Percentiles rank a stretch among this genome's conserved stretches.
Conservation (phyloP, 2,113 vertebrate genomes). For the Oreochromis tanganicae region DNA sequence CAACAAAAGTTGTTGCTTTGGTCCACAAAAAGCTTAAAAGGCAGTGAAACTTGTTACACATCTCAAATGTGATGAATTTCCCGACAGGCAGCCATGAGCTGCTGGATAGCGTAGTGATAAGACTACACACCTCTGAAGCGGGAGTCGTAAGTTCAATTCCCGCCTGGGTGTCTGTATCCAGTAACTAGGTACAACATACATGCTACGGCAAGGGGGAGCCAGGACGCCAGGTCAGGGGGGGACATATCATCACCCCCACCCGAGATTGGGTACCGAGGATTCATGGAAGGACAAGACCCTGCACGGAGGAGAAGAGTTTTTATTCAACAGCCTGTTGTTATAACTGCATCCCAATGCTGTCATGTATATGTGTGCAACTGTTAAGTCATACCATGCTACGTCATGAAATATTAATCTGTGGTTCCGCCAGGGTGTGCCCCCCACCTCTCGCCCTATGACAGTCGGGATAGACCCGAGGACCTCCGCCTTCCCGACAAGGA, state of each 20-base stretch:
- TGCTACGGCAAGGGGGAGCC: background rate
- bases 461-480: background rate
- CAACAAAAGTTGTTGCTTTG: background rate
- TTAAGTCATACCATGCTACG: background rate
- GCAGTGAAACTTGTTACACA: background rate
- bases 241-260: background rate
- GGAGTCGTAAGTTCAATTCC: accelerated
- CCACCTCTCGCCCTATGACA: background rate
- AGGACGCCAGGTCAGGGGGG: background rate
- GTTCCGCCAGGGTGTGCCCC: background rate
- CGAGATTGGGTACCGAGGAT: background rate
- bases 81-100: accelerated
- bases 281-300: background rate
- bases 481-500: accelerated
- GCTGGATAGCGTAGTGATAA: background rate
- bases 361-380: background rate
- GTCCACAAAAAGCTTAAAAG: background rate
- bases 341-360: background rate
- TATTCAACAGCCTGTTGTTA: background rate
- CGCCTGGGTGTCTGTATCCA: accelerated
- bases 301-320: background rate
- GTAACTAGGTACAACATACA: background rate
- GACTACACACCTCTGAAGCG: accelerated
- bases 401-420: background rate
- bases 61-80: background rate